A percentile compares a stretch with the other conserved stretches of the same genome.
phyloP scores from a whole-genome alignment of 2,888 invertebrate genomes.

The Hyalella azteca region DNA sequence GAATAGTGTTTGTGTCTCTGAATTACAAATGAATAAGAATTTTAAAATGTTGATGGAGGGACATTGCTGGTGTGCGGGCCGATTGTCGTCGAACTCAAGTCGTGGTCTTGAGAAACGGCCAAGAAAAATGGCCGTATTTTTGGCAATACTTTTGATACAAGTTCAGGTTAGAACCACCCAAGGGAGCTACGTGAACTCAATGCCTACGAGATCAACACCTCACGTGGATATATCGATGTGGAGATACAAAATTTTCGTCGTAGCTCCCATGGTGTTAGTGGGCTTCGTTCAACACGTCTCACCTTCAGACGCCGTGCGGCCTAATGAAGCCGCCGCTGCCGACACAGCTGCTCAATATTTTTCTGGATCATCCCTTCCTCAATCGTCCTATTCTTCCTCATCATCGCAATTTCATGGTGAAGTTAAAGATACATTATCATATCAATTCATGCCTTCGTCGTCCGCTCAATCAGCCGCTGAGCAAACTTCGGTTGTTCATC shows the following conservation, averaged over 20 bases:
- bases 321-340: neutral
- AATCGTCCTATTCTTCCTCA: neutral
- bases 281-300: neutral
- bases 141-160: neutral
- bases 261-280: constrained; percentile 22
- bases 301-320: neutral
- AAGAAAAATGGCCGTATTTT: constrained; percentile 12
- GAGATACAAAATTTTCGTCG: constrained; percentile 19
- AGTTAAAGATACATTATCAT: neutral
- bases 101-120: neutral
- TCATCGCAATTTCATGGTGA: neutral
- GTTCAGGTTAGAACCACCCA: constrained; percentile 16
- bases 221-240: constrained; percentile 4
- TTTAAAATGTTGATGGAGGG: neutral
- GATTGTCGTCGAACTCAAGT: neutral
- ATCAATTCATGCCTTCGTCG: constrained; percentile 9
- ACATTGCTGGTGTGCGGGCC: no score
- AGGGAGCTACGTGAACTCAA: constrained; percentile 27
- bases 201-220: neutral
- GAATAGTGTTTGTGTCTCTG: neutral
- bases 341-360: constrained; percentile 14
- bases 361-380: neutral
- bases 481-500: neutral
- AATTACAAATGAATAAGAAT: neutral
- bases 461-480: neutral